phyloP scores from a whole-genome alignment of 2,888 invertebrate genomes.

The Bellardia pandia region DNA sequence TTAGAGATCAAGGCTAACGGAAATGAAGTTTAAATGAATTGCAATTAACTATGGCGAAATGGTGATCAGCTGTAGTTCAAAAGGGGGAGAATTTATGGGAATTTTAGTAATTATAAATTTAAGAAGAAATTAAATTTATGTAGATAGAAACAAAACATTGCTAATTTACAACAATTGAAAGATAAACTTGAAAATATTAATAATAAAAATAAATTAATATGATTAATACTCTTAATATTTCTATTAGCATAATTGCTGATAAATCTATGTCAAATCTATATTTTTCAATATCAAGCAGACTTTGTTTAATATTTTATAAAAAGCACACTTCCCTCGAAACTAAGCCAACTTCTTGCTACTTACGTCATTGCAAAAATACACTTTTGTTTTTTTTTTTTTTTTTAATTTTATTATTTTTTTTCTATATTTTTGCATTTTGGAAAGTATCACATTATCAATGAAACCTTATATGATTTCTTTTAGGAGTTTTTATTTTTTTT shows the following conservation, averaged over 20 bases:
- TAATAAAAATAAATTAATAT: too few species aligned
- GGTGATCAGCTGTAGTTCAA: neutral
- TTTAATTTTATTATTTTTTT: neutral
- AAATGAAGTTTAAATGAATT: conserved; percentile 74
- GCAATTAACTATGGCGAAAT: conserved; percentile 53
- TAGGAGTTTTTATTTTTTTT: conserved; percentile 18
- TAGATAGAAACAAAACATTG: too few species aligned
- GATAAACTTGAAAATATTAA: too few species aligned
- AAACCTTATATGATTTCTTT: conserved; percentile 68
- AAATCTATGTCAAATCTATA: too few species aligned
- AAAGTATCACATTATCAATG: conserved; percentile 71
- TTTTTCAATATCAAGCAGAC: too few species aligned
- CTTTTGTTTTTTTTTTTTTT: conserved; percentile 13
- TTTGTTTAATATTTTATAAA: neutral
- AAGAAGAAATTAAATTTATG: too few species aligned
- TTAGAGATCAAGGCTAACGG: conserved; percentile 81
- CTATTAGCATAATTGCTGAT: too few species aligned
- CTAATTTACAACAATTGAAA: too few species aligned
- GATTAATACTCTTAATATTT: too few species aligned
- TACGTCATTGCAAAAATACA: conserved; percentile 52
- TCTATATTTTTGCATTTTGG: conserved; percentile 24
- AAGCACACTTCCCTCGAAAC: conserved; percentile 11
- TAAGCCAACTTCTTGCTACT: neutral
- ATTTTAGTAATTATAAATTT: conserved; percentile 26
- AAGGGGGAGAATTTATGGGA: conserved; percentile 2